Percentiles rank a stretch among this genome's conserved stretches.
phyloP scores from a whole-genome alignment of 2,113 vertebrate genomes.

The Anser brachyrhynchus region DNA sequence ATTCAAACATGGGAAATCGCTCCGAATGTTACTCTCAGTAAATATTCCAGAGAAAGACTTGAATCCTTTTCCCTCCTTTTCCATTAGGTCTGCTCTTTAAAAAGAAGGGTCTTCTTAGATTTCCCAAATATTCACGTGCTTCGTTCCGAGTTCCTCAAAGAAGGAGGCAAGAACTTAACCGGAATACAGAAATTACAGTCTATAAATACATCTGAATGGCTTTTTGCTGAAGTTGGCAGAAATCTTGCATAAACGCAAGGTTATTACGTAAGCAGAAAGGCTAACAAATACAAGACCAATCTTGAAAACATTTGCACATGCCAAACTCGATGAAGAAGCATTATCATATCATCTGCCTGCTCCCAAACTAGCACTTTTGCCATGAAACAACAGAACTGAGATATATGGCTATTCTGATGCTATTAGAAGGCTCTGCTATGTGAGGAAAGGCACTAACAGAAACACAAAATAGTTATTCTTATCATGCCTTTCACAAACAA shows the following conservation, averaged over 20 bases:
- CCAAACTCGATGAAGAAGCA: neutral
- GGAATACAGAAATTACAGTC: neutral
- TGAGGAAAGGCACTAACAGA: too few species aligned
- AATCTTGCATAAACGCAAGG: neutral
- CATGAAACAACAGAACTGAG: neutral
- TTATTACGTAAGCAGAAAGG: neutral
- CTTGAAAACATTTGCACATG: neutral
- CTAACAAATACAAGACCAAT: neutral
- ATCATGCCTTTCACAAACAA: too few species aligned
- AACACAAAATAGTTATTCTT: too few species aligned
- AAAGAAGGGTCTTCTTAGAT: neutral
- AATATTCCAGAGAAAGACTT: neutral
- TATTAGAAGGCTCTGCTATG: neutral
- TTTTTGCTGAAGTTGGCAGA: neutral
- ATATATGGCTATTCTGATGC: neutral
- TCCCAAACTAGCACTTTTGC: neutral
- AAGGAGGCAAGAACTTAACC: neutral
- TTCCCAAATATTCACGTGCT: neutral
- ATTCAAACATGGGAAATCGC: neutral
- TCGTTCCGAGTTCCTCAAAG: neutral
- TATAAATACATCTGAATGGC: neutral
- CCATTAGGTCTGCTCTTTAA: neutral
- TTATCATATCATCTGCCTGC: neutral
- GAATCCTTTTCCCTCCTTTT: neutral
- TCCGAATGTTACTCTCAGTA: neutral